Percentiles rank a stretch among this genome's conserved stretches.
Evolutionary conservation across 2,113 vertebrate genomes (phyloP).

Genomic region (Panthera tigris): DNA sequence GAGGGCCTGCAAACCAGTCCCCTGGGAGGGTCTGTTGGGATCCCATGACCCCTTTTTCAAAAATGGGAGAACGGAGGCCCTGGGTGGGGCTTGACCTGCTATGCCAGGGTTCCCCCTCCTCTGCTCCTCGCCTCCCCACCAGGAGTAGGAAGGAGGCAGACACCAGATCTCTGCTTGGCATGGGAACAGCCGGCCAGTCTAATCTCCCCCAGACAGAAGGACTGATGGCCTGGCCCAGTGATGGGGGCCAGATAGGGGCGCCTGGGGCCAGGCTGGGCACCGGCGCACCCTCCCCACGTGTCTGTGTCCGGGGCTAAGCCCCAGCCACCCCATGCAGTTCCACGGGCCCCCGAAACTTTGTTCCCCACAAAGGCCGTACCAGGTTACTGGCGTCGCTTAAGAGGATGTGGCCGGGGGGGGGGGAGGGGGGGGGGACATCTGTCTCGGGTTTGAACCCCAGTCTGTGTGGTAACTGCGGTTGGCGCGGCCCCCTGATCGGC

Average conservation of each 20-base stretch:
- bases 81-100: background rate
- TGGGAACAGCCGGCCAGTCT: background rate
- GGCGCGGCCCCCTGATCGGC: background rate
- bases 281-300: background rate
- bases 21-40: background rate
- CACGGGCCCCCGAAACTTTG: background rate
- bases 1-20: background rate
- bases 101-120: background rate
- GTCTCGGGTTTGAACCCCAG: no score
- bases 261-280: background rate
- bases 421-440: background rate
- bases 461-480: background rate
- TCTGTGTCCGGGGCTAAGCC: background rate
- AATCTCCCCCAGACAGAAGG: constrained; percentile 44
- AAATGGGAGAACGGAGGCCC: background rate
- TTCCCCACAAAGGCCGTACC: background rate
- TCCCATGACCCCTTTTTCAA: background rate
- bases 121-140: background rate
- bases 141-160: background rate
- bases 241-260: background rate
- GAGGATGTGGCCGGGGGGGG: background rate
- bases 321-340: background rate
- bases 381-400: background rate
- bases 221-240: background rate
- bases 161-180: background rate